phyloP scores from a whole-genome alignment of 2,888 invertebrate genomes.

The Argyresthia albistria region DNA sequence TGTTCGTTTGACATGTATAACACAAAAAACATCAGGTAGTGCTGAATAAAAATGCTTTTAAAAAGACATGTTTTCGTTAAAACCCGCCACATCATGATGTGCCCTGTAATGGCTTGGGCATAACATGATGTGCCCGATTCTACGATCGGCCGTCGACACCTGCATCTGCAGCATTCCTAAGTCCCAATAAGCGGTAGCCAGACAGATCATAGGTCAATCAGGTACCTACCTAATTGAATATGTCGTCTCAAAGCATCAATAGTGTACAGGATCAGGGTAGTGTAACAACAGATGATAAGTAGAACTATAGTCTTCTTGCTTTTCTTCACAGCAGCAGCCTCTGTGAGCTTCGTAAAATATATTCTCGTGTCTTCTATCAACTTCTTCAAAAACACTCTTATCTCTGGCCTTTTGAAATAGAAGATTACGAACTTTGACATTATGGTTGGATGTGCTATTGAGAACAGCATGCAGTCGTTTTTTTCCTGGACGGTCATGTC shows the following conservation, averaged over 20 bases:
- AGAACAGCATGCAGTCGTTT: slow-evolving; percentile 29
- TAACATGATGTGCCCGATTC: too few species aligned
- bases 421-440: slow-evolving; percentile 25
- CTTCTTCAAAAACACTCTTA: slow-evolving; percentile 23
- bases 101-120: too few species aligned
- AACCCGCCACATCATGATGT: too few species aligned
- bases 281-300: slow-evolving; percentile 19
- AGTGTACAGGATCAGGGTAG: slow-evolving; percentile 9
- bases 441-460: slow-evolving; percentile 27
- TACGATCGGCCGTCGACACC: too few species aligned
- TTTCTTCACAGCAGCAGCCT: slow-evolving; percentile 24
- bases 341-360: slow-evolving; percentile 18
- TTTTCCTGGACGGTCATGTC: slow-evolving; percentile 30
- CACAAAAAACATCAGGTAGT: too few species aligned
- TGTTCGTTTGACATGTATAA: too few species aligned
- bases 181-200: background rate
- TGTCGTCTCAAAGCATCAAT: slow-evolving; percentile 23
- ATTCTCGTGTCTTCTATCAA: slow-evolving; percentile 28
- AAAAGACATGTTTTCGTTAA: too few species aligned
- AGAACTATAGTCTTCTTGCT: slow-evolving; percentile 15
- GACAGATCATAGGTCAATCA: background rate
- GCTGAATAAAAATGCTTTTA: too few species aligned
- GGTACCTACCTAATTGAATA: slow-evolving; percentile 27
- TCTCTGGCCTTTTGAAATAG: slow-evolving; percentile 22
- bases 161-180: too few species aligned